A percentile compares a stretch with the other conserved stretches of the same genome.
These are phyloP conservation scores for Drepana falcataria DNA, from an alignment of 2,888 invertebrate species.

Conservation along the genomic window DNA sequence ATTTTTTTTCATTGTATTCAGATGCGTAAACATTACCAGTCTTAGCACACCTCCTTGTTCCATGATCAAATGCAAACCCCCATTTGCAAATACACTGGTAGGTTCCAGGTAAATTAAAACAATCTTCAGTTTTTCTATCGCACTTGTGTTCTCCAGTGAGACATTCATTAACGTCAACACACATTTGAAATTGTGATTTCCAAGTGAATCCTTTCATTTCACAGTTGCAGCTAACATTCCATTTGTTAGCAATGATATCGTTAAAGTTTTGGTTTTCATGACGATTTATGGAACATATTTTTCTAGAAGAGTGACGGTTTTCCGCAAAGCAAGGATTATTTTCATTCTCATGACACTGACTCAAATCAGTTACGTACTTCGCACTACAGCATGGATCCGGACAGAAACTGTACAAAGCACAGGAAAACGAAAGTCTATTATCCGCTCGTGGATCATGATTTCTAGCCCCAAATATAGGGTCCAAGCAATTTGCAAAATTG, in stretches of 20 bases:
- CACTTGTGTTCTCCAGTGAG: slow-evolving; percentile 51
- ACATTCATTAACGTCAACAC: slow-evolving; percentile 82
- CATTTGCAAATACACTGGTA: slow-evolving; percentile 72
- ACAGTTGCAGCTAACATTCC: slow-evolving; percentile 81
- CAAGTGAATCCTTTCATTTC: slow-evolving; percentile 70
- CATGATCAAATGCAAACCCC: slow-evolving; percentile 50
- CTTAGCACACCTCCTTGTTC: slow-evolving; percentile 18
- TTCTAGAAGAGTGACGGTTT: slow-evolving; percentile 25
- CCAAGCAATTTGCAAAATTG: slow-evolving; percentile 79
- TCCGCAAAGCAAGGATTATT: slow-evolving; percentile 74
- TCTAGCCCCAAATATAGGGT: slow-evolving; percentile 46
- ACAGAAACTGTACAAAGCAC: slow-evolving; percentile 82
- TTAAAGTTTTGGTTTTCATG: slow-evolving; percentile 63
- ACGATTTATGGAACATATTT: slow-evolving; percentile 42
- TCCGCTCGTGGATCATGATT: slow-evolving; percentile 79
- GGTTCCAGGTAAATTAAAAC: slow-evolving; percentile 77
- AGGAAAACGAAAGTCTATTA: slow-evolving; percentile 74
- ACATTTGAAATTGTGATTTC: slow-evolving; percentile 80
- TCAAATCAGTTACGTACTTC: slow-evolving; percentile 53
- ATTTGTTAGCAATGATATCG: slow-evolving; percentile 73
- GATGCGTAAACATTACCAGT: neutral
- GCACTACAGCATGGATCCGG: slow-evolving; percentile 81
- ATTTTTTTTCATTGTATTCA: neutral
- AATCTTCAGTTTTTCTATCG: slow-evolving; percentile 59
- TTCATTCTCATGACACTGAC: slow-evolving; percentile 57